Conservation (phyloP, 2,797 vertebrate species). For the Simalia tracyae region DNA sequence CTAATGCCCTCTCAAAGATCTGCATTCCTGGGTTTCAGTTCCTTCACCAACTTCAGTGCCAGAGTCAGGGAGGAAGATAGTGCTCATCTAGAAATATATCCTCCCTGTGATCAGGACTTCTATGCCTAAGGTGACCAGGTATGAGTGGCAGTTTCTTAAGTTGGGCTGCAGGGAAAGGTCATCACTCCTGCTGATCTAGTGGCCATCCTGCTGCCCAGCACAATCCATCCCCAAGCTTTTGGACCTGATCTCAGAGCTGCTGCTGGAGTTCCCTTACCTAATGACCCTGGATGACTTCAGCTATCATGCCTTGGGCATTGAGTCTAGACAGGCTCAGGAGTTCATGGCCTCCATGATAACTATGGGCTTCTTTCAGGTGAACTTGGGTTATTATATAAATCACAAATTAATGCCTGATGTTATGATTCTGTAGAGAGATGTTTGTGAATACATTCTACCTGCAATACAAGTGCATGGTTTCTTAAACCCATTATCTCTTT, state of each 20-base stretch:
- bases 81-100: neutral
- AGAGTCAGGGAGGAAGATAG: neutral
- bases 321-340: neutral
- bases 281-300: neutral
- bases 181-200: neutral
- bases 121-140: neutral
- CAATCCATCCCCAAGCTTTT: neutral
- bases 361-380: neutral
- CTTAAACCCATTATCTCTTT: conserved; percentile 36
- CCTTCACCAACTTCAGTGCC: neutral
- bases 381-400: neutral
- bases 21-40: neutral
- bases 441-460: conserved; percentile 19
- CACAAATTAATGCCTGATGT: neutral
- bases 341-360: neutral
- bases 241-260: neutral
- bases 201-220: neutral
- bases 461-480: conserved; percentile 19
- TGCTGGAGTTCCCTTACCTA: neutral
- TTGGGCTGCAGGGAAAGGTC: neutral
- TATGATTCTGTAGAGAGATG: neutral
- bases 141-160: neutral
- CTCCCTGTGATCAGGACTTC: neutral
- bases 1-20: neutral
- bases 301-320: neutral